These are phyloP conservation scores for Axea sp. DNA, from an alignment of 2,888 invertebrate genomes.

Conservation along the genomic window DNA sequence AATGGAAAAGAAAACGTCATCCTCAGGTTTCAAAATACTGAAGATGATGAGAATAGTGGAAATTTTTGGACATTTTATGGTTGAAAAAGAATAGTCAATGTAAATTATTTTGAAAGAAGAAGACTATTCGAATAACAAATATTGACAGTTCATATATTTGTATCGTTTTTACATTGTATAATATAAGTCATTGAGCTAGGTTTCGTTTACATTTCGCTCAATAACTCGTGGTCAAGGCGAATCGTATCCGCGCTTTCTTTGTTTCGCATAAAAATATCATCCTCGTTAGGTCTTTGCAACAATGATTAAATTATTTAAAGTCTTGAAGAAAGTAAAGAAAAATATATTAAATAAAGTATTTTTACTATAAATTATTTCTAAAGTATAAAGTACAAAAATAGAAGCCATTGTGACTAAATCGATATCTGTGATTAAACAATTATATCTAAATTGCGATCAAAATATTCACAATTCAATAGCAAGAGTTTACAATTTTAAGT, in stretches of 20 bases:
- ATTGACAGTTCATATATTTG: conserved; percentile 47
- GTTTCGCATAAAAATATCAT: too few species aligned
- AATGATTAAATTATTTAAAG: background rate
- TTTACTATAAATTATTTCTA: conserved; percentile 6
- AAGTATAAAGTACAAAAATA: conserved; percentile 18
- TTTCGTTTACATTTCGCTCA: conserved; percentile 23
- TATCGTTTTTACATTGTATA: conserved; percentile 32
- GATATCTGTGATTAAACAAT: conserved; percentile 17
- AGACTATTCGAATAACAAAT: conserved; percentile 28
- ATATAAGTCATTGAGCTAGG: conserved; percentile 27
- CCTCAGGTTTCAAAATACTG: background rate
- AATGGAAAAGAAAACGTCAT: conserved; percentile 14
- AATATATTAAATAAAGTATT: background rate
- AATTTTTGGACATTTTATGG: conserved; percentile 1
- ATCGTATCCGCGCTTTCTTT: too few species aligned
- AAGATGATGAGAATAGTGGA: background rate
- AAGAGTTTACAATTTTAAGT: too few species aligned
- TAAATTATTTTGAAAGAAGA: conserved; percentile 1
- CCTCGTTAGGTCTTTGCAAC: too few species aligned
- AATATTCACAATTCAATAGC: too few species aligned
- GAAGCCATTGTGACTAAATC: too few species aligned
- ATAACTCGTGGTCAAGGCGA: too few species aligned
- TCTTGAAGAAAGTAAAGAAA: background rate
- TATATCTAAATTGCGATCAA: conserved; percentile 15
- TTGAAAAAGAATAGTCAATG: conserved; percentile 1